These are phyloP conservation scores for Luscinia megarhynchos DNA, from an alignment of 2,797 vertebrate genomes.

Conservation along the genomic window DNA sequence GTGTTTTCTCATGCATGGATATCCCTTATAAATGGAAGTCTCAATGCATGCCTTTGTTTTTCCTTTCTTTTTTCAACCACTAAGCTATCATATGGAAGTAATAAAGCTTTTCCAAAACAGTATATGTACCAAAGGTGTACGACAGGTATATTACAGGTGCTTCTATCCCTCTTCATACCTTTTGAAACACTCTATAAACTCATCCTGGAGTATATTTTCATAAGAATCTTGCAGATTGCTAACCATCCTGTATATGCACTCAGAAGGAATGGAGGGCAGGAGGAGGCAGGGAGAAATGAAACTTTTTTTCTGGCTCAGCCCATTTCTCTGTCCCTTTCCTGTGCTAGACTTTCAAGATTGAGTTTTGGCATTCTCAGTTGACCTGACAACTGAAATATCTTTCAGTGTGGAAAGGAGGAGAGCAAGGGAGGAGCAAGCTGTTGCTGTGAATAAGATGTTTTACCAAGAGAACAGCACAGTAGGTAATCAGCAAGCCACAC, in stretches of 20 bases:
- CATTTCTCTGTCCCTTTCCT: not conserved
- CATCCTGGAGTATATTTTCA: not conserved
- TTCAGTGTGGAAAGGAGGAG: slow-evolving; percentile 88
- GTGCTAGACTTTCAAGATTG: not conserved
- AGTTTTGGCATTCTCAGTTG: not conserved
- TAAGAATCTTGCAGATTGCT: not conserved
- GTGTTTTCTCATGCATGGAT: not conserved
- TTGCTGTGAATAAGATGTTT: slow-evolving; percentile 88
- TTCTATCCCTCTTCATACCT: not conserved
- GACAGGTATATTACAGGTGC: not conserved
- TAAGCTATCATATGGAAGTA: not conserved
- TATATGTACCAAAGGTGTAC: not conserved
- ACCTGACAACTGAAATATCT: slow-evolving; percentile 1
- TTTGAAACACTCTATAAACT: not conserved
- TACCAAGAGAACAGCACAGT: slow-evolving; percentile 66
- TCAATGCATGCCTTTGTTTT: not conserved
- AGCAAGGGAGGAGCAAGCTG: slow-evolving; percentile 83
- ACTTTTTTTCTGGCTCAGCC: not conserved
- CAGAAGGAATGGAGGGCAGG: not conserved
- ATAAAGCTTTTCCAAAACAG: not conserved
- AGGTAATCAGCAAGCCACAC: slow-evolving; percentile 69
- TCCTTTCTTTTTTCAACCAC: not conserved
- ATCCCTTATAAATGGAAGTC: not conserved
- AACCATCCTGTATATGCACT: not conserved
- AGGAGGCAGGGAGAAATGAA: rapidly evolving